These are phyloP conservation scores for Cassiopea andromeda DNA, from an alignment of 30 jellyfish, hydroid and myxozoan species.

Conservation along the genomic window DNA sequence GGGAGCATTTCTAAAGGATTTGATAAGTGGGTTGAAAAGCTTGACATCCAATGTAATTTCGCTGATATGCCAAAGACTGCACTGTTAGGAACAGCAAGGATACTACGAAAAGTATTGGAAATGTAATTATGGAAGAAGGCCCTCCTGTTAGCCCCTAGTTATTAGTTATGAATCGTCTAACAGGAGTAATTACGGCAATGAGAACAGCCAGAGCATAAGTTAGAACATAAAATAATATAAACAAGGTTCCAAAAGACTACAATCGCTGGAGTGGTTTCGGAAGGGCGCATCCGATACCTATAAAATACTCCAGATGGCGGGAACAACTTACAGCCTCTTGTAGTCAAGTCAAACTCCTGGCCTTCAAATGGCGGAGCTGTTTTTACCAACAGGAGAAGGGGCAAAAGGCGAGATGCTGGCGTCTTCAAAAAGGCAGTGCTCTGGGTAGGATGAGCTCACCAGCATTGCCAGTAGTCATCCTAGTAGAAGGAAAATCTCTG, in stretches of 20 bases:
- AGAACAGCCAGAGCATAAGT: not conserved
- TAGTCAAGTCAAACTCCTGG: conserved; percentile 51
- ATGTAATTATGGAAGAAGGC: too few species aligned
- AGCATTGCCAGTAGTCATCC: conserved; percentile 21
- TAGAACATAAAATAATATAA: too few species aligned
- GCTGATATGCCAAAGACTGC: not conserved
- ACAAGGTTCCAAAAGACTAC: not conserved
- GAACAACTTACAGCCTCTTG: conserved; percentile 48
- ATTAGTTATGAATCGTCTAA: not conserved
- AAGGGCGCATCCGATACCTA: not conserved
- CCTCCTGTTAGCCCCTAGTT: too few species aligned
- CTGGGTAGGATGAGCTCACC: conserved; percentile 46
- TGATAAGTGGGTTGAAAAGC: not conserved
- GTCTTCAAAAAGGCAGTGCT: conserved; percentile 26
- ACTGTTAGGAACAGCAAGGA: too few species aligned
- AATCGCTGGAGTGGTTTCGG: not conserved
- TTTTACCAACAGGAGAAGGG: conserved; percentile 37
- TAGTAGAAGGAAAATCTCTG: conserved; percentile 66
- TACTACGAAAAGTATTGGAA: too few species aligned
- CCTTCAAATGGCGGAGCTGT: conserved; percentile 47
- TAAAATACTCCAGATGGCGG: conserved; percentile 14
- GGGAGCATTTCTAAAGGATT: not conserved
- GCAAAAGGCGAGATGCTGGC: conserved; percentile 33
- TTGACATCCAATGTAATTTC: too few species aligned
- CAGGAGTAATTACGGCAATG: not conserved